Evolutionary conservation across 1,140 invertebrate species (phyloP).

Genomic region (Papilio machaon): DNA sequence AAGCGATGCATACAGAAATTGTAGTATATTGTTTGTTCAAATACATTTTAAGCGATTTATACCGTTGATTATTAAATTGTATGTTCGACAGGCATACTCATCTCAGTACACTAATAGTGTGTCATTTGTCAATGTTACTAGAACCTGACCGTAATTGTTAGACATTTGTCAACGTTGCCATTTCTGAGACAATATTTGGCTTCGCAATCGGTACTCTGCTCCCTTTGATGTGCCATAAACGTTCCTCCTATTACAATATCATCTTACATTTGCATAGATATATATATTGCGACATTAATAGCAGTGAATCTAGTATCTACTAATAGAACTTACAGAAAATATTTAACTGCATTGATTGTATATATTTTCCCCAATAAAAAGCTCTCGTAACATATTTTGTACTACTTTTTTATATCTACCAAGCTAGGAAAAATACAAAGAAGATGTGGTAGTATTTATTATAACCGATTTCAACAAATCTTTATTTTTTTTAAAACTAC

Average conservation of each 20-base stretch:
- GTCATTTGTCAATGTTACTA: conserved; percentile 4
- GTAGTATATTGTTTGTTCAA: background rate
- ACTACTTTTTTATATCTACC: too few species aligned
- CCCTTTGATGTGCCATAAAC: conserved; percentile 25
- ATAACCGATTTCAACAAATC: too few species aligned
- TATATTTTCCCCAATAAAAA: too few species aligned
- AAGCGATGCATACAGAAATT: too few species aligned
- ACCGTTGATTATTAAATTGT: background rate
- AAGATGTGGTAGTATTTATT: too few species aligned
- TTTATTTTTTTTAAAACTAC: too few species aligned
- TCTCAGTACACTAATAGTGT: background rate
- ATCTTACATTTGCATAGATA: background rate
- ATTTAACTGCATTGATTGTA: background rate
- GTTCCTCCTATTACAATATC: background rate
- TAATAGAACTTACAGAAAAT: background rate
- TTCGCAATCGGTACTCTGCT: conserved; percentile 16
- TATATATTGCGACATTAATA: background rate
- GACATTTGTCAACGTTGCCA: conserved; percentile 26
- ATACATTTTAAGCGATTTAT: background rate
- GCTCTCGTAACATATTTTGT: background rate
- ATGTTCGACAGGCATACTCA: conserved; percentile 8
- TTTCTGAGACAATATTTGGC: conserved; percentile 25
- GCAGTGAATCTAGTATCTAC: background rate
- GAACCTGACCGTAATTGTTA: conserved; percentile 24
- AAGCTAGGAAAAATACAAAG: too few species aligned